phyloP scores from a whole-genome alignment of 1,140 invertebrate species.

The Solenopsis invicta region DNA sequence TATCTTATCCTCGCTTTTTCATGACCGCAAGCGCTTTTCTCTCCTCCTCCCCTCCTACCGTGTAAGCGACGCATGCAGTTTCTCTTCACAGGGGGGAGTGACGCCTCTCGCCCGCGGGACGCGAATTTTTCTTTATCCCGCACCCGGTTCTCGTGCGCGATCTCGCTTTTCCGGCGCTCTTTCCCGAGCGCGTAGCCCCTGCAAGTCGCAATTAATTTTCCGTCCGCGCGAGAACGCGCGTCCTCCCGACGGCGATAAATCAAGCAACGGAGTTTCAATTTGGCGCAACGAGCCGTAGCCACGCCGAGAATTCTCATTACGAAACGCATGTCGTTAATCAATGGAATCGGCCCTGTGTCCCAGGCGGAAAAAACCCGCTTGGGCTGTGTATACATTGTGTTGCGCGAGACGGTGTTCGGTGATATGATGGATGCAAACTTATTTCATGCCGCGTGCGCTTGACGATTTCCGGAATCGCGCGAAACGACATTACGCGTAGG shows the following conservation, averaged over 20 bases:
- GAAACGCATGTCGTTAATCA: conserved; percentile 64
- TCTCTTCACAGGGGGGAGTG: conserved; percentile 2
- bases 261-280: conserved; percentile 70
- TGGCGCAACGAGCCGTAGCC: conserved; percentile 48
- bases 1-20: conserved; percentile 47
- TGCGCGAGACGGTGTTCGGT: neutral
- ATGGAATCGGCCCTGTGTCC: conserved; percentile 37
- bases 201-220: conserved; percentile 71
- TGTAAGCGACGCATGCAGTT: conserved; percentile 11
- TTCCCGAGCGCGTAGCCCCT: neutral
- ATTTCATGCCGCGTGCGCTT: neutral
- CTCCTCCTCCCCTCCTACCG: no score
- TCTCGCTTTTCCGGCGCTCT: conserved; percentile 14
- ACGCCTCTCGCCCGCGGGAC: conserved; percentile 1
- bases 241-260: conserved; percentile 66
- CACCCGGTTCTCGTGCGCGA: neutral
- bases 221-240: conserved; percentile 47
- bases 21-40: neutral
- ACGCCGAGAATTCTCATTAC: conserved; percentile 61
- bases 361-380: conserved; percentile 34
- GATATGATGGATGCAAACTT: conserved; percentile 38
- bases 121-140: conserved; percentile 64
- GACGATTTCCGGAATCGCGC: neutral
- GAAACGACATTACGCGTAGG: neutral
- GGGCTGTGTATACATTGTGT: neutral